A percentile compares a stretch with the other conserved stretches of the same genome.
These are phyloP conservation scores for Drosophila athabasca DNA, from an alignment of 1,140 invertebrate genomes.

Conservation along the genomic window DNA sequence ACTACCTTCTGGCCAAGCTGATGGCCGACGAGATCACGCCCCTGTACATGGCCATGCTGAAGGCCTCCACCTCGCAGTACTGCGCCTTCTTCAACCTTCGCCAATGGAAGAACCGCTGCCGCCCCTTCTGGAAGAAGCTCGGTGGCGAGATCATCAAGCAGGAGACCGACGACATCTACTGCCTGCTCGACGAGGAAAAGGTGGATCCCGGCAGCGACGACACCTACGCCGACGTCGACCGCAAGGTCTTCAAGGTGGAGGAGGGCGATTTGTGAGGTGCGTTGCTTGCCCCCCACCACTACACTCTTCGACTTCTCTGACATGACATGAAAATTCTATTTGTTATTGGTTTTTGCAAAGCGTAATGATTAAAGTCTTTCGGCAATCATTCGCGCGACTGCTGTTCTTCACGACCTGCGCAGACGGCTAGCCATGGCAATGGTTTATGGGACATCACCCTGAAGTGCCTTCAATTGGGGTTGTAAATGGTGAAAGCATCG, in stretches of 20 bases:
- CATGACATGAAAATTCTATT: constrained; percentile 3
- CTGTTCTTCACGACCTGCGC: too few species aligned
- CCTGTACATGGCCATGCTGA: constrained; percentile 75
- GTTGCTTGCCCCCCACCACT: too few species aligned
- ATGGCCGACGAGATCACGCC: constrained; percentile 75
- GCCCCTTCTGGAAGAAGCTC: constrained; percentile 65
- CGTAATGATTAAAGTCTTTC: constrained; percentile 12
- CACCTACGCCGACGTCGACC: constrained; percentile 25
- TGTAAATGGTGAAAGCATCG: too few species aligned
- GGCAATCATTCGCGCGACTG: neutral
- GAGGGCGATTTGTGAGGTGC: constrained; percentile 32
- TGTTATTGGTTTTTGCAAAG: neutral
- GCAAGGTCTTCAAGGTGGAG: constrained; percentile 53
- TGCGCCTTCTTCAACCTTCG: constrained; percentile 74
- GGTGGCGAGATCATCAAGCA: constrained; percentile 62
- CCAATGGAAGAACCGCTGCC: constrained; percentile 76
- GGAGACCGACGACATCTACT: constrained; percentile 63
- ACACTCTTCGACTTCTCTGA: neutral
- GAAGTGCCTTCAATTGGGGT: too few species aligned
- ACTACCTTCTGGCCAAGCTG: constrained; percentile 70
- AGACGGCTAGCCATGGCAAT: too few species aligned
- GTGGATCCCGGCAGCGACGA: constrained; percentile 31
- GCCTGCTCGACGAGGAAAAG: constrained; percentile 66
- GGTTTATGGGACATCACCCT: too few species aligned
- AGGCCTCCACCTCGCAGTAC: constrained; percentile 50